Evolutionary conservation across 1,140 invertebrate species (phyloP), one percentile per base, ranked within the genome.

Genomic region (Bombus sylvicola): DNA sequence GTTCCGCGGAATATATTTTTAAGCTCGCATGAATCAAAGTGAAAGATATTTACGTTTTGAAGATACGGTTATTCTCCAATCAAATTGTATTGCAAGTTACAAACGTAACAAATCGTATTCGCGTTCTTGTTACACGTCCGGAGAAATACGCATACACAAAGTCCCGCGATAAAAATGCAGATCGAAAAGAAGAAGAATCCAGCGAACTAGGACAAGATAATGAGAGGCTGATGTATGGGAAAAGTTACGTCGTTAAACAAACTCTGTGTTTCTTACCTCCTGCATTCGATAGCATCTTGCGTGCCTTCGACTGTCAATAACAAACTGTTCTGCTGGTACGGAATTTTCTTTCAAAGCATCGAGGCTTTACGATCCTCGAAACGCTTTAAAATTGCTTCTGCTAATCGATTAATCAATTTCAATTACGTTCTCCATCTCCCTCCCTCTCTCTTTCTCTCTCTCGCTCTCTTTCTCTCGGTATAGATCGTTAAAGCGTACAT

Each of bases 231-330:
- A 85, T 81, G 84, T 74, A 85, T 69, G 79, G 25, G 59, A 57
- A 81, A 85, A 85, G 84, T 85, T 85, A 69, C 69, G 71, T 43
- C 79, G 84, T 81, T 81, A 57, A 85, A 69, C 28, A 59, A 15
- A 68, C 10, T 37, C 78, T 22, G 53, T 15, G 57, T 73, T 80
- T 80, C 83, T 85, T 85, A 80, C 34, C 53, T 43, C n/a, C 39
- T 39, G 34, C 68, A 68, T 37, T 81, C 71, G 59, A 81, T 73
- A 81, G 34, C 79, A 25, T 71, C 22, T 85, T 59, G 84, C 79
- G 69, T 85, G 84, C 79, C 72, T 85, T 81, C 78, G 59, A 85
- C 84, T 85, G 79, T 81, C 84, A 81, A 81, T 85, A 85, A 68
- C 78, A 85, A 81, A 75, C 71, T 68, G 22, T n/a, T 31, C 37